Evolutionary conservation across 64 coral and sea anemone species (phyloP).

Genomic region (Actinia equina): DNA sequence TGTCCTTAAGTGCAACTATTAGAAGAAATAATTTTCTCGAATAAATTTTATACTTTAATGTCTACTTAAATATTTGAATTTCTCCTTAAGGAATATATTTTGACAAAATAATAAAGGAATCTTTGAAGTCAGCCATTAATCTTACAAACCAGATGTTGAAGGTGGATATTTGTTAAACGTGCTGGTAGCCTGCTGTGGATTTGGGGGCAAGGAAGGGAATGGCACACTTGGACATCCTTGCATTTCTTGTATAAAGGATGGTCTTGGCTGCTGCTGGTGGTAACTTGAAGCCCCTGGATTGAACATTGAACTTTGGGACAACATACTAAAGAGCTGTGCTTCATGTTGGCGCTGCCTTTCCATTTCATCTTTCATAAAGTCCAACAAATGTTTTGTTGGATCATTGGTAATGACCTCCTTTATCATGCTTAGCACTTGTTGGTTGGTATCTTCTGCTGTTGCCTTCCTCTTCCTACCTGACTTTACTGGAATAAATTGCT

Average conservation of each 20-base stretch:
- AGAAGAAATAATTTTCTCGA: no score
- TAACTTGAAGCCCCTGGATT: background rate
- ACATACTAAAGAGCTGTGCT: slow-evolving; percentile 50
- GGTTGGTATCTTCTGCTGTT: slow-evolving; percentile 7
- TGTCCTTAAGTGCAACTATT: no score
- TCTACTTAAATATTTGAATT: no score
- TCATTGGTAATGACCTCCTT: slow-evolving; percentile 58
- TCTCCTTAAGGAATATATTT: no score
- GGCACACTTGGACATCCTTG: background rate
- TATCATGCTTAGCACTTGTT: slow-evolving; percentile 43
- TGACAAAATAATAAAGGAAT: no score
- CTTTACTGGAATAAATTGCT: slow-evolving; percentile 24
- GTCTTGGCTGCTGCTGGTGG: background rate
- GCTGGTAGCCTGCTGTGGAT: slow-evolving; percentile 5
- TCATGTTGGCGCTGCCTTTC: slow-evolving; percentile 39
- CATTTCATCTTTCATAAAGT: slow-evolving; percentile 80
- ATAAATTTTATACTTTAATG: no score
- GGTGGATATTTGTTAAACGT: no score
- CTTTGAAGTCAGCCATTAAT: no score
- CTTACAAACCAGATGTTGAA: no score
- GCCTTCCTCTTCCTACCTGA: background rate
- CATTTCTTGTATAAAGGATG: background rate
- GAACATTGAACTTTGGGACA: slow-evolving; percentile 17
- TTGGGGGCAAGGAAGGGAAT: background rate
- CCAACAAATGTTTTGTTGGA: slow-evolving; percentile 54